These are phyloP conservation scores for Alca torda DNA, from an alignment of 2,797 vertebrate species.

Conservation along the genomic window DNA sequence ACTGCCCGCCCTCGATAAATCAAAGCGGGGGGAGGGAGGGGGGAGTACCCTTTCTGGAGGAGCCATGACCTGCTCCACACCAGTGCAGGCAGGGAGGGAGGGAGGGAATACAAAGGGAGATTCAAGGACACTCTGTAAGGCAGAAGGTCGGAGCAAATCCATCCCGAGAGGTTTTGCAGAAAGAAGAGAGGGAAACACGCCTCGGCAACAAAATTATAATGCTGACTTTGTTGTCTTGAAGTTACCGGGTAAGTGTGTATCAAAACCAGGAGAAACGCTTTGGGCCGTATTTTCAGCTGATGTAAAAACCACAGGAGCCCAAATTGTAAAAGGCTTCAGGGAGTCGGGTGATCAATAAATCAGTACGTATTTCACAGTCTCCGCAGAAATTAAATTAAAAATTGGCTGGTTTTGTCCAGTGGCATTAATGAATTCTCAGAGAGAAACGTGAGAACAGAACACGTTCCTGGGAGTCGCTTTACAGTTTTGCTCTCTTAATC, in stretches of 20 bases:
- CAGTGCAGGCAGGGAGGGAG: not conserved
- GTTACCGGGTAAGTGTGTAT: not conserved
- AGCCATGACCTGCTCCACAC: not conserved
- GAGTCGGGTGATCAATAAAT: not conserved
- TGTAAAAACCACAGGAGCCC: not conserved
- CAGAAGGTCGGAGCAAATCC: not conserved
- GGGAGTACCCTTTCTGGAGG: not conserved
- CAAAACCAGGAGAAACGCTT: not conserved
- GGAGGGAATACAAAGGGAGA: not conserved
- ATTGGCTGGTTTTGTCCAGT: not conserved
- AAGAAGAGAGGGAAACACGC: not conserved
- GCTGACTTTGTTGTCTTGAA: not conserved
- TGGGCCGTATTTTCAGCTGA: not conserved
- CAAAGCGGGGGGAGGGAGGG: no score
- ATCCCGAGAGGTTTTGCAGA: not conserved
- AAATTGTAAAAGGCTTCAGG: not conserved
- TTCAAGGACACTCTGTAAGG: not conserved
- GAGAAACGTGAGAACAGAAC: not conserved
- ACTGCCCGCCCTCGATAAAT: rapidly evolving
- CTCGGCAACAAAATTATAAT: not conserved
- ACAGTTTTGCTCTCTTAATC: not conserved
- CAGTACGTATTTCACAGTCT: not conserved
- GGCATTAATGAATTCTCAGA: not conserved
- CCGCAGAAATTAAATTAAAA: not conserved
- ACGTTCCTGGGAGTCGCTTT: not conserved